Evolutionary conservation across 2,888 invertebrate genomes (phyloP), one percentile per base, ranked within the genome.

Genomic region (Rhodophaea formosa): DNA sequence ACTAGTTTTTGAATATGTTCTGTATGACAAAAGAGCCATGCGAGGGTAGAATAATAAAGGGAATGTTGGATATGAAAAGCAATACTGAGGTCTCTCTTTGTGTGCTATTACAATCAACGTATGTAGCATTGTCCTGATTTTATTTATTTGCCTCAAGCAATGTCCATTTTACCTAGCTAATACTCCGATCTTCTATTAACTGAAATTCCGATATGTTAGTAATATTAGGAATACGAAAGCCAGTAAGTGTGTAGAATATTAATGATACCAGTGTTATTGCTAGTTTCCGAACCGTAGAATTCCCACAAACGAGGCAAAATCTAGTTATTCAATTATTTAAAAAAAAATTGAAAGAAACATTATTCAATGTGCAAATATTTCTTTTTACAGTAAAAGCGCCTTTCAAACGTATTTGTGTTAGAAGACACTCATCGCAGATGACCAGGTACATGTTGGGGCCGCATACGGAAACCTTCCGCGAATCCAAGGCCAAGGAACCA

Each of bases 401-500:
- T 46, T 55, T 44, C 44, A 10, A 39, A 23, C 14, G n/a, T 43
- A 56, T 56, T 49, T 56, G 56, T 49, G 49, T 55, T 32, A 29
- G 42, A 43, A 49, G 30, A 63, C 63, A 68, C 70, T 67, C 64
- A 72, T 66, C 30, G 56, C 47, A 49, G 56, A 49, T 56, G 56
- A 43, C 58, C 63, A 64, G 67, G 71, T 68, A 73, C n/a, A 70
- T 67, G 71, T 66, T 68, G 80, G 76, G 81, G 81, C 78, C 85
- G 72, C 75, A 79, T 72, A 76, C 82, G 82, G 80, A 83, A 86
- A 84, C 84, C 83, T 83, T 79, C 79, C 74, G 79, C 71, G 71
- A 61, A 66, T 46, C 75, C 86, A 90, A 88, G 89, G 88, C 81
- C 83, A 77, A 16, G 61, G 59, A 83, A 89, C 89, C 82, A 74